Percentiles rank a stretch among this genome's conserved stretches.
These are phyloP conservation scores for Vulpes lagopus DNA, from an alignment of 2,113 vertebrate genomes.

Conservation along the genomic window DNA sequence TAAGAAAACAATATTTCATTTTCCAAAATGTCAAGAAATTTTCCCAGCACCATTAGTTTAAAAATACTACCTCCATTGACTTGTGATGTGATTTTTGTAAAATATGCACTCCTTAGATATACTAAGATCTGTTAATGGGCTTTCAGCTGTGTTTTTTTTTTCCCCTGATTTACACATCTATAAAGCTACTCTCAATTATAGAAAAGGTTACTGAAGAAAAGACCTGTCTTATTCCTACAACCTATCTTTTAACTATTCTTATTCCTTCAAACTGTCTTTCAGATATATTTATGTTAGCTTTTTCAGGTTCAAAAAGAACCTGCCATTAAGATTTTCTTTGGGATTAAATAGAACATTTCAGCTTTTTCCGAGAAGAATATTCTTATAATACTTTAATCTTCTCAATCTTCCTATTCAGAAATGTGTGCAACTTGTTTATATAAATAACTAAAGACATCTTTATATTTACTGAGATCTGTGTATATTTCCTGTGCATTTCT, in stretches of 20 bases:
- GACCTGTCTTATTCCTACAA: background rate
- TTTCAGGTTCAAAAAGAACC: conserved; percentile 19
- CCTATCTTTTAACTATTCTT: background rate
- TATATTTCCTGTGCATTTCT: background rate
- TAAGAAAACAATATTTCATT: background rate
- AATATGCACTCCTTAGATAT: background rate
- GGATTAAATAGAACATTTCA: background rate
- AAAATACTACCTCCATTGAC: background rate
- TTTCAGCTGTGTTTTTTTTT: background rate
- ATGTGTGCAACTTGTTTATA: background rate
- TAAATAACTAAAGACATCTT: background rate
- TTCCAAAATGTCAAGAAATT: background rate
- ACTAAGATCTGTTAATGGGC: background rate
- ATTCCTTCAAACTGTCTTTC: background rate
- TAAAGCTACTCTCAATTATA: background rate
- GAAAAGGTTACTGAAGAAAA: background rate
- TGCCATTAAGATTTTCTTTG: background rate
- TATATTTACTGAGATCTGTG: background rate
- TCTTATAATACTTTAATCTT: background rate
- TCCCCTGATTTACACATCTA: background rate
- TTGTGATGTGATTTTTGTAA: background rate
- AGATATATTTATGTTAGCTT: background rate
- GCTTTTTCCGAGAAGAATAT: background rate
- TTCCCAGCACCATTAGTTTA: background rate
- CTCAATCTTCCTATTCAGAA: background rate